Conservation (phyloP, 2,797 vertebrate species). For the Eleutherodactylus coqui region DNA sequence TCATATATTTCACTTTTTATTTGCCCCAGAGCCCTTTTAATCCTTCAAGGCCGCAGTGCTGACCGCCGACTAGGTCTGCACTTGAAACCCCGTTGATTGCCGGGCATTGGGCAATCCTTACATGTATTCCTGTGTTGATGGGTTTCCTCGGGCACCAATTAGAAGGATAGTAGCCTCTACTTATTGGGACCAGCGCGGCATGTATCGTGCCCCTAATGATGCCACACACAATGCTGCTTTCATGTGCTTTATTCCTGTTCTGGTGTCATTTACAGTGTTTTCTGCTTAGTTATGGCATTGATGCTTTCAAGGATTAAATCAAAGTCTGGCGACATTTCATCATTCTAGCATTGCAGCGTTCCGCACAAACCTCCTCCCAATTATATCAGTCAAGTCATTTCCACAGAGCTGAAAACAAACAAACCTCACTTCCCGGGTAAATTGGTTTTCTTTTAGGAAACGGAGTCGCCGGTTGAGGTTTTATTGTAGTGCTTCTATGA, state of each 20-base stretch:
- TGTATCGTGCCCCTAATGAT: not conserved
- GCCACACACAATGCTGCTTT: not conserved
- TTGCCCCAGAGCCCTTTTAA: not conserved
- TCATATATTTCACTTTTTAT: not conserved
- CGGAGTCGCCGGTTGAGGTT: not conserved
- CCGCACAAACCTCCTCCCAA: not conserved
- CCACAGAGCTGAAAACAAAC: constrained; percentile 16
- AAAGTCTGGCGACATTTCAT: not conserved
- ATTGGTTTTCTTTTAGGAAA: constrained; percentile 28
- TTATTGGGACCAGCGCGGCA: not conserved
- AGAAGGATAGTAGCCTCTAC: not conserved
- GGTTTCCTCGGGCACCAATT: not conserved
- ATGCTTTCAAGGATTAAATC: constrained; percentile 1
- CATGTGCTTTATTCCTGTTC: not conserved
- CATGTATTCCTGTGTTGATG: not conserved
- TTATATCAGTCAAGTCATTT: constrained; percentile 27
- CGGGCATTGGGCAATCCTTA: not conserved
- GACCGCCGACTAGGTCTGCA: not conserved
- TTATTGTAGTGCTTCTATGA: constrained; percentile 35
- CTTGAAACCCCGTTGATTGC: not conserved
- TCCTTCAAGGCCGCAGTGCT: not conserved
- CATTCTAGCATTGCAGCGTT: not conserved
- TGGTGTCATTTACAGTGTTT: not conserved
- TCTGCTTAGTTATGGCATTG: not conserved
- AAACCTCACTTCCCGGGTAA: constrained; percentile 24